Conservation (phyloP, 2,113 vertebrate genomes). For the Actenoides lindsayi region DNA sequence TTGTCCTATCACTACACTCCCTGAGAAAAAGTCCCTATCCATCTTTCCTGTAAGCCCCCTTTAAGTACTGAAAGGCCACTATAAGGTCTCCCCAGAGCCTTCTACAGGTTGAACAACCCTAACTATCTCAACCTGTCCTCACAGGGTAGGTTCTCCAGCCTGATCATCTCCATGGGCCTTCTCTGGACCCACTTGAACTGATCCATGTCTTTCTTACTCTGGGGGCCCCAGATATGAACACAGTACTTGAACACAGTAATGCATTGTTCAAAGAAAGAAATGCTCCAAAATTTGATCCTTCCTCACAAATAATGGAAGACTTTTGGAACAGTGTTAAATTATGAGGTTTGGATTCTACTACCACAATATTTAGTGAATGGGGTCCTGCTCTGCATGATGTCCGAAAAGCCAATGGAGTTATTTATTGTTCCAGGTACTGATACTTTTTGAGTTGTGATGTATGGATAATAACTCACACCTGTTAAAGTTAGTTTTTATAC, state of each 20-base stretch:
- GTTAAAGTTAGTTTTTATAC: not conserved
- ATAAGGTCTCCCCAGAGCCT: fast-evolving
- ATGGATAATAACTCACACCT: not conserved
- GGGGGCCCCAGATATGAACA: not conserved
- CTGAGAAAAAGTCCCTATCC: too few species aligned
- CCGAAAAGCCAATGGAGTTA: not conserved
- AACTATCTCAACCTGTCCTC: not conserved
- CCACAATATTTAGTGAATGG: not conserved
- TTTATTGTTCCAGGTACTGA: not conserved
- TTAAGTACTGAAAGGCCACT: not conserved
- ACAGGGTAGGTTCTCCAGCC: not conserved
- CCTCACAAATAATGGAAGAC: not conserved
- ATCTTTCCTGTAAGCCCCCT: too few species aligned
- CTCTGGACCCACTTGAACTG: not conserved
- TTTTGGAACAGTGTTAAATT: not conserved
- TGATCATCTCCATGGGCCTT: not conserved
- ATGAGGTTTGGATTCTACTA: not conserved
- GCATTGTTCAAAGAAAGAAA: not conserved
- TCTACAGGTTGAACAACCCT: not conserved
- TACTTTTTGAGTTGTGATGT: not conserved
- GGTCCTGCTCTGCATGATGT: not conserved
- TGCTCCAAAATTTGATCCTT: not conserved
- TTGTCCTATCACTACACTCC: not conserved
- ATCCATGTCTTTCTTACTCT: not conserved
- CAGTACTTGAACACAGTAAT: not conserved